Base-by-base conservation (phyloP, 2,797 vertebrate species). In the Pteropus rufus region DNA sequence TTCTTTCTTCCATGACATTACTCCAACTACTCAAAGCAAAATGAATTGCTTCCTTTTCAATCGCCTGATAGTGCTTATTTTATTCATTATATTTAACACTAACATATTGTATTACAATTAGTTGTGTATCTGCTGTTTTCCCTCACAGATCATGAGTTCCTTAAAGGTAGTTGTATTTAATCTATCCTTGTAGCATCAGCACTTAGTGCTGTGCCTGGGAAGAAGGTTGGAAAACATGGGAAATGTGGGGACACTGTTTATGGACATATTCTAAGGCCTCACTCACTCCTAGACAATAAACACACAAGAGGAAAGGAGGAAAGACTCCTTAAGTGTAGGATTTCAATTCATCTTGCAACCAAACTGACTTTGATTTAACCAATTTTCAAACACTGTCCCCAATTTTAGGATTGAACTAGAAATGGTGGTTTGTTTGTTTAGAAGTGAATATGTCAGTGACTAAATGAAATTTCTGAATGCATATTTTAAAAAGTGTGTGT, bases 31-130 rank as follows among this genome's bases (percentile, higher is more conserved):
- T 52, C 64, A 24, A 77, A n/a, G 41, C 39, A 91, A 95, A 93
- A 89, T n/a, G 44, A 83, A 7, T 70, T 84, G 36, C n/a, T 94
- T 87, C 36, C 34, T 87, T 95, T 96, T 93, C 85, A 60, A 10
- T 80, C 92, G 24, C 69, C 18, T 7, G 54, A 0, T 86, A 49
- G 34, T 79, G 23, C 31, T 89, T 72, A 65, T 93, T 56, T 56
- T 88, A 29, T 56, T 54, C 60, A 56, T 49, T 80, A n/a, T 81
- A 79, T 83, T 96, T 62, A 72, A 93, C 39, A 41, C 10, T 77
- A 34, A 31, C 67, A 26, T 31, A 8, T 72, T 67, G 34, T 31
- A 44, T 95, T 76, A 29, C 29, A 85, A 60, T 92, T 89, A 65
- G 14, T 26, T 93, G 41, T 54, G 29, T 89, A n/a, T 90, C 85